A percentile compares a stretch with the other conserved stretches of the same genome.
These are phyloP conservation scores for Spodoptera litura DNA, from an alignment of 1,140 invertebrate genomes.

Conservation along the genomic window DNA sequence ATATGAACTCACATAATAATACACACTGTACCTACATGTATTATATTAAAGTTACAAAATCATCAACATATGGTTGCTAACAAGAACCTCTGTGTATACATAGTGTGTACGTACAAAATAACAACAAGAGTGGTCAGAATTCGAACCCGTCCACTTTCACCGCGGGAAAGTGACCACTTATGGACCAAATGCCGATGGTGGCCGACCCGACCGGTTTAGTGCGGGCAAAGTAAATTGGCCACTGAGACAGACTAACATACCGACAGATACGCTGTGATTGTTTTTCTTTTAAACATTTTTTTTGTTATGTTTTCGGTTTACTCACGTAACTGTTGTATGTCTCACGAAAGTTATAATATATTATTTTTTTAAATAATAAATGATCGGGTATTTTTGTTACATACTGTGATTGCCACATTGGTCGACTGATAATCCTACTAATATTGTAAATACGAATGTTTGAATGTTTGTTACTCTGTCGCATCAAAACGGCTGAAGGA, in stretches of 20 bases:
- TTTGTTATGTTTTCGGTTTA: too few species aligned
- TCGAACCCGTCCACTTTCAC: conserved; percentile 72
- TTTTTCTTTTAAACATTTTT: too few species aligned
- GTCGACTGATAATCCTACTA: too few species aligned
- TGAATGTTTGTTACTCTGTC: too few species aligned
- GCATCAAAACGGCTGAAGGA: too few species aligned
- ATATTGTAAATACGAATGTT: too few species aligned
- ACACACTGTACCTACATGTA: background rate
- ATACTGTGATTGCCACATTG: too few species aligned
- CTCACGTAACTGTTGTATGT: too few species aligned
- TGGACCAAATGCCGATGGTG: conserved; percentile 48
- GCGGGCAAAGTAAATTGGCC: conserved; percentile 50
- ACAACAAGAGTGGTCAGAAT: conserved; percentile 57
- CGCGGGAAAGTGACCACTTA: conserved; percentile 80
- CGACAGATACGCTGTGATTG: background rate
- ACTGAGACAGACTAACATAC: background rate
- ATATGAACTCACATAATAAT: conserved; percentile 3
- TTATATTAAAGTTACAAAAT: conserved; percentile 23
- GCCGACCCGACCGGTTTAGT: conserved; percentile 41
- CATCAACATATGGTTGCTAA: conserved; percentile 20
- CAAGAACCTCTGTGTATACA: conserved; percentile 12
- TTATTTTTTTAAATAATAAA: too few species aligned
- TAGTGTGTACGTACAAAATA: conserved; percentile 55
- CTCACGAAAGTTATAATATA: too few species aligned
- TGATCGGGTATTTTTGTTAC: too few species aligned